Evolutionary conservation across 2,888 invertebrate genomes (phyloP).

Genomic region (Nemotelus nigrinus): DNA sequence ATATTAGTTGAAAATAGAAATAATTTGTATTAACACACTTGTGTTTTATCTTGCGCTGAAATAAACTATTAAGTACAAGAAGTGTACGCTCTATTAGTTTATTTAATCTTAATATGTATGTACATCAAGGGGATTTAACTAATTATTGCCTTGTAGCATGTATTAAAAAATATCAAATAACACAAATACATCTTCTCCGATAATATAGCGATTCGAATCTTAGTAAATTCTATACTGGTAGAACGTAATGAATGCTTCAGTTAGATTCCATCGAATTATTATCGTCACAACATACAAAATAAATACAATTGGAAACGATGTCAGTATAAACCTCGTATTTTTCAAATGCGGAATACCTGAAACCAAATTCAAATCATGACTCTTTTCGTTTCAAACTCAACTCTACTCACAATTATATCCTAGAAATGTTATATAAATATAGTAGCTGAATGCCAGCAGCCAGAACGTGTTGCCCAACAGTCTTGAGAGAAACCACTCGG

Average conservation of each 20-base stretch:
- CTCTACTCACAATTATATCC: slow-evolving; percentile 88
- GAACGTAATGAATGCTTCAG: slow-evolving; percentile 81
- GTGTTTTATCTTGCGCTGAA: no score
- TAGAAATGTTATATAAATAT: slow-evolving; percentile 95
- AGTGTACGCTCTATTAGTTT: neutral
- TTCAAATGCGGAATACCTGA: slow-evolving; percentile 87
- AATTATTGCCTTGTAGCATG: slow-evolving; percentile 24
- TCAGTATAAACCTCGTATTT: slow-evolving; percentile 84
- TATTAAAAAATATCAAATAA: slow-evolving; percentile 32
- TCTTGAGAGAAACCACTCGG: slow-evolving; percentile 77
- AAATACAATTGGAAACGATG: slow-evolving; percentile 82
- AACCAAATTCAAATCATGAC: slow-evolving; percentile 55
- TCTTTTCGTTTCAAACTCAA: neutral
- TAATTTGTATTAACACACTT: no score
- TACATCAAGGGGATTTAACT: neutral
- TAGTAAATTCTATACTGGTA: slow-evolving; percentile 79
- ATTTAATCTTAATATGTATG: neutral
- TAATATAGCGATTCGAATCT: neutral
- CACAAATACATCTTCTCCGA: neutral
- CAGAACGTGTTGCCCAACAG: slow-evolving; percentile 93
- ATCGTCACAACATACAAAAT: slow-evolving; percentile 82
- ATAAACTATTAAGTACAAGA: no score
- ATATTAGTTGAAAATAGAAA: no score
- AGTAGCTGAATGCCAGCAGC: slow-evolving; percentile 90
- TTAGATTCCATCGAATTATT: slow-evolving; percentile 84